Percentiles rank a stretch among this genome's conserved stretches.
Evolutionary conservation across 2,888 invertebrate species (phyloP).

Genomic region (Linyphia triangularis): DNA sequence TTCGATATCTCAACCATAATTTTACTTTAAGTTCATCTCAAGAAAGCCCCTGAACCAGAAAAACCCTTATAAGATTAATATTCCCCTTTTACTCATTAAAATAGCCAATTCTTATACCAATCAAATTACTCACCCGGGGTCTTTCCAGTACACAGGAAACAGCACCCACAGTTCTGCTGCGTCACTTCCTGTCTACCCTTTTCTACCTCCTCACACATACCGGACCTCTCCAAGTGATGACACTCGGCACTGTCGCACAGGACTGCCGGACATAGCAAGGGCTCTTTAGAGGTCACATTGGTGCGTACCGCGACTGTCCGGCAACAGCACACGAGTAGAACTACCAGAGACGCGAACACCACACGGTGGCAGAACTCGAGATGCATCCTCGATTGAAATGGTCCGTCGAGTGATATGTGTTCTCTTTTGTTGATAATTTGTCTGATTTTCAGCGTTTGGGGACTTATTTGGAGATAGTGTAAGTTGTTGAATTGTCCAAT

Average conservation of each 20-base stretch:
- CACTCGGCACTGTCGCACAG: conserved; percentile 55
- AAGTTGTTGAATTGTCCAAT: too few relatives aligned
- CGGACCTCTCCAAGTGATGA: conserved; percentile 48
- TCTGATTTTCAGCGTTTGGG: too few relatives aligned
- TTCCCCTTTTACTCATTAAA: neutral
- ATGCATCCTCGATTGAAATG: neutral
- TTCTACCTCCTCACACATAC: conserved; percentile 39
- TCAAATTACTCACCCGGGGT: conserved; percentile 36
- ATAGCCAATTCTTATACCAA: neutral
- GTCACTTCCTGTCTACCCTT: conserved; percentile 44
- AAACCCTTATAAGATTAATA: too few relatives aligned
- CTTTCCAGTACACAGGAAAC: conserved; percentile 42
- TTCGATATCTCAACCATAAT: too few relatives aligned
- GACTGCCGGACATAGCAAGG: conserved; percentile 37
- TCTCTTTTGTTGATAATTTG: too few relatives aligned
- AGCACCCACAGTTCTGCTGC: conserved; percentile 62
- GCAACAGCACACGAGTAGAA: neutral
- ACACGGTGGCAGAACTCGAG: neutral
- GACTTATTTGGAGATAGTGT: too few relatives aligned
- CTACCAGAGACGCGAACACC: too few relatives aligned
- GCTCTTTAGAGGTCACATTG: neutral
- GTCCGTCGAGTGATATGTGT: too few relatives aligned
- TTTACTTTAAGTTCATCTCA: neutral
- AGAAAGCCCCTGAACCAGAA: too few relatives aligned
- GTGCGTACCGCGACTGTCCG: neutral